Evolutionary conservation across 2,113 vertebrate genomes (phyloP).

Genomic region (Geothlypis trichas): DNA sequence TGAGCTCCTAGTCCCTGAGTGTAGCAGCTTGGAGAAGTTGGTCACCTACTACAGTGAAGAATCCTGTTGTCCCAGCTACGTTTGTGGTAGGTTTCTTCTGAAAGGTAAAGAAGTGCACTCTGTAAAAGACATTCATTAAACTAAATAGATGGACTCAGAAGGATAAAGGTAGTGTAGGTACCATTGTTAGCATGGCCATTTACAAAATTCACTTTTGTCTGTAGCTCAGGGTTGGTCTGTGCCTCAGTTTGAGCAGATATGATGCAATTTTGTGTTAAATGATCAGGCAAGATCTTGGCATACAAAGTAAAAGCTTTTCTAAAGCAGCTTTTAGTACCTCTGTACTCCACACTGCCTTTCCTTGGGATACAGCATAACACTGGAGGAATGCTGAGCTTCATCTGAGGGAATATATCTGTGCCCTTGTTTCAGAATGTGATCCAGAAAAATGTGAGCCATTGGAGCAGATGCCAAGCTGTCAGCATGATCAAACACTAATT

Average conservation of each 20-base stretch:
- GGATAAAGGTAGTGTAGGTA: neutral
- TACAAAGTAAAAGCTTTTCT: neutral
- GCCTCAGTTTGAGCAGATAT: neutral
- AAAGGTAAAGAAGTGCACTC: neutral
- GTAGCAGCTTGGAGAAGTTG: slow-evolving; percentile 84
- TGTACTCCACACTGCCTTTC: neutral
- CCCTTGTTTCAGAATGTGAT: slow-evolving; percentile 85
- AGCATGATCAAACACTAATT: slow-evolving; percentile 86
- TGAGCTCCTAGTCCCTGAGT: slow-evolving; percentile 78
- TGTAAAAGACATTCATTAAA: neutral
- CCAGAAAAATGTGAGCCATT: slow-evolving; percentile 83
- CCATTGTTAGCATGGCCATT: neutral
- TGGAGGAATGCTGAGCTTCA: neutral
- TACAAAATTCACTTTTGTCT: neutral
- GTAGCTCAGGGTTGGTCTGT: neutral
- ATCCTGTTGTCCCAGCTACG: slow-evolving; percentile 90
- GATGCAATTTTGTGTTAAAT: neutral
- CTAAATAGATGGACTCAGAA: neutral
- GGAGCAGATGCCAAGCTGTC: slow-evolving; percentile 78
- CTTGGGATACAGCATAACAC: neutral
- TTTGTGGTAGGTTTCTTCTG: slow-evolving; percentile 82
- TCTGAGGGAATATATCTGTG: neutral
- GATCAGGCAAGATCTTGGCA: neutral
- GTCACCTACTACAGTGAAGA: slow-evolving; percentile 86
- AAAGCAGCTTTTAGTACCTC: neutral